phyloP scores from a whole-genome alignment of 2,113 vertebrate species.

The Misgurnus mizolepis region DNA sequence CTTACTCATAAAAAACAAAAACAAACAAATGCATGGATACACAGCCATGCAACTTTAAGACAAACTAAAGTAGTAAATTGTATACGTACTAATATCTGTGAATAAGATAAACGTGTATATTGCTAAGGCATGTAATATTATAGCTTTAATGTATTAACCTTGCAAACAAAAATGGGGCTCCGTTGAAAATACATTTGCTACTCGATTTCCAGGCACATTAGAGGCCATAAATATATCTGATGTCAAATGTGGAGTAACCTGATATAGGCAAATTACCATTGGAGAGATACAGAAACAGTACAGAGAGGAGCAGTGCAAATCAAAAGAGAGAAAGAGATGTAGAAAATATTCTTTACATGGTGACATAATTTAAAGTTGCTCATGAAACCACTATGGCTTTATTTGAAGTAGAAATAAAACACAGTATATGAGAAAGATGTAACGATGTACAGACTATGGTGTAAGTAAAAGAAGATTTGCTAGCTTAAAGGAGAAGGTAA shows the following conservation, averaged over 20 bases:
- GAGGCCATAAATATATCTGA: constrained; percentile 15
- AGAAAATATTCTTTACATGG: constrained; percentile 11
- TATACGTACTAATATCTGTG: neutral
- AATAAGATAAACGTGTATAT: neutral
- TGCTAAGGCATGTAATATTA: neutral
- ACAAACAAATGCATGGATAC: neutral
- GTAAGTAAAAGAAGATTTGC: neutral
- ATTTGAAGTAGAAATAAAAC: neutral
- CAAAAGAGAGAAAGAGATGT: constrained; percentile 11
- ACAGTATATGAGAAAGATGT: too few species aligned
- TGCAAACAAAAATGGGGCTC: constrained; percentile 20
- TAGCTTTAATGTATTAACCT: constrained; percentile 1
- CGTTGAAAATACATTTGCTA: neutral
- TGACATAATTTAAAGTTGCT: neutral
- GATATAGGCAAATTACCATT: constrained; percentile 29
- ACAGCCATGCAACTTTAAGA: neutral
- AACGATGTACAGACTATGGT: too few species aligned
- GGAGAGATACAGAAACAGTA: constrained; percentile 9
- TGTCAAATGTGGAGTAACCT: constrained; percentile 28
- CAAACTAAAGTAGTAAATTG: neutral
- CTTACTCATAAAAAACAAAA: neutral
- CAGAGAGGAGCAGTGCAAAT: constrained; percentile 6
- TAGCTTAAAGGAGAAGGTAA: neutral
- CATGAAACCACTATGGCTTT: neutral
- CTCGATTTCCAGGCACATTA: constrained; percentile 23